Evolutionary conservation across 2,797 vertebrate genomes (phyloP).

Genomic region (Sebastes iracundus): DNA sequence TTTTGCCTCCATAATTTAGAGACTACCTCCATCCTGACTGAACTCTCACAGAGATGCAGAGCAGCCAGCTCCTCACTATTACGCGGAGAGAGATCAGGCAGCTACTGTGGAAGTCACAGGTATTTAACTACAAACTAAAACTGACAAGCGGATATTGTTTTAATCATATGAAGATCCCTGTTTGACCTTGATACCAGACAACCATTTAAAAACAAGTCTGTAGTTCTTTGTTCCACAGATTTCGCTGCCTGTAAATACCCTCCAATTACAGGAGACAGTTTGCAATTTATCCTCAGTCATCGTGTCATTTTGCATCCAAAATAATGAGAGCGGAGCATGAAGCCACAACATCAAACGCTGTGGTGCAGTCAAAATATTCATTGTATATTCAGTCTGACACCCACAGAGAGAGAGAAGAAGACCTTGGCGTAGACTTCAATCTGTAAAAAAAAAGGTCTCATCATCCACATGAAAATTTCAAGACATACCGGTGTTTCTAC

Average conservation of each 20-base stretch:
- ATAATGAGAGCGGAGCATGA: slow-evolving; percentile 44
- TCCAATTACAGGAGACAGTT: slow-evolving; percentile 52
- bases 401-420: slow-evolving; percentile 26
- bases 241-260: slow-evolving; percentile 19
- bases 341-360: slow-evolving; percentile 54
- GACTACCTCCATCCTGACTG: background rate
- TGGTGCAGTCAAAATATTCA: slow-evolving; percentile 29
- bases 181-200: slow-evolving; percentile 19
- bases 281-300: slow-evolving; percentile 35
- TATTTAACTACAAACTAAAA: slow-evolving; percentile 14
- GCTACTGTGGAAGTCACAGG: background rate
- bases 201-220: slow-evolving; percentile 10
- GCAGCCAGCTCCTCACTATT: background rate
- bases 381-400: slow-evolving; percentile 43
- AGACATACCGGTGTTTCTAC: slow-evolving; percentile 16
- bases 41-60: background rate
- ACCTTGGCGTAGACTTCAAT: slow-evolving; percentile 16
- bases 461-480: slow-evolving; percentile 41
- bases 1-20: slow-evolving; percentile 20
- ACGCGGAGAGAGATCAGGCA: background rate
- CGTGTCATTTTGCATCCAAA: slow-evolving; percentile 46
- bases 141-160: slow-evolving; percentile 14
- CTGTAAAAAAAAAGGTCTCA: slow-evolving; percentile 10
- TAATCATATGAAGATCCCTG: slow-evolving; percentile 8
- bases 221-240: slow-evolving; percentile 23